Base-by-base conservation (phyloP, 2,888 invertebrate genomes). In the Microchrysa polita region DNA sequence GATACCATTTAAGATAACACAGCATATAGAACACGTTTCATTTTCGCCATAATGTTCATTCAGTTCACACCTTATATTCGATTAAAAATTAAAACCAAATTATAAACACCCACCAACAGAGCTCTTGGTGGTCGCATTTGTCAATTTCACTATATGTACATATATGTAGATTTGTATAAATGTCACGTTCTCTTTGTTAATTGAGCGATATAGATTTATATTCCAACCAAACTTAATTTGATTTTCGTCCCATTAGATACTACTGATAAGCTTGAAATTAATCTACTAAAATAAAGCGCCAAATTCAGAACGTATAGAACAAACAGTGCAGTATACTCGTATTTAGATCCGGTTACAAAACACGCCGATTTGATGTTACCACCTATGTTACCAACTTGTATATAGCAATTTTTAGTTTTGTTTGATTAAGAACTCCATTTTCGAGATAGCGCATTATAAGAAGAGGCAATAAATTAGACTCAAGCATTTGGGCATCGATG, bases 91-190 rank as follows among this genome's bases (percentile, higher is more conserved):
- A 48, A 48, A 48, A 48, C 4, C 5, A 7, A 48, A 48, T 48
- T 7, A 34, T 7, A 2, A 48, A 48, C 48, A 48, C 48, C 48
- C 16, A 48, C 48, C 4, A 48, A 4, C 48, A 12, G n/a, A n/a
- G 2, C 48, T n/a, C 48, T 34, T n/a, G 16, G 16, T 48, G 14
- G 16, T n/a, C 14, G n/a, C n/a, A 48, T 48, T 48, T 48, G 12
- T 48, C 48, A 48, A 48, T 48, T 48, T 48, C 48, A n/a, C 48
- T n/a, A 42, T 42, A n/a, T n/a, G n/a, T n/a, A n/a, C n/a, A n/a
- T n/a, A n/a, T n/a, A n/a, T n/a, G n/a, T n/a, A 2, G 16, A 48
- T 48, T 48, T 48, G 48, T 12, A n/a, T 48, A 48, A n/a, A 10
- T 10, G 2, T n/a, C 5, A 48, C 12, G 48, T 48, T 48, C 48